A percentile compares a stretch with the other conserved stretches of the same genome.
Conservation (phyloP, 2,888 invertebrate genomes). For the Creontiades dilutus region DNA sequence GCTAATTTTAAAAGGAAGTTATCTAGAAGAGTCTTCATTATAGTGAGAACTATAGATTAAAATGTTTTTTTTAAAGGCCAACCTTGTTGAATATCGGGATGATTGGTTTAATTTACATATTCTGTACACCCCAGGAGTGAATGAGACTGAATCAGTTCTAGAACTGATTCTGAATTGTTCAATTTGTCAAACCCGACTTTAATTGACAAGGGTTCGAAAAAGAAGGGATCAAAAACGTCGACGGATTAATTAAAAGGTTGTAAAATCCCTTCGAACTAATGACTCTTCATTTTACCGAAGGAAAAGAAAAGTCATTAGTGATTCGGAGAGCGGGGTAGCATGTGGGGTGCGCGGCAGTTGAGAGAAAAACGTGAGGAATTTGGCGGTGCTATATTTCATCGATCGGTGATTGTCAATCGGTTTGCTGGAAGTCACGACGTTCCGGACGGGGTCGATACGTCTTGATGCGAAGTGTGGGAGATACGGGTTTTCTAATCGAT, state of each 20-base stretch:
- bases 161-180: not conserved
- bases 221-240: not conserved
- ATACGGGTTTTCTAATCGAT: constrained; percentile 4
- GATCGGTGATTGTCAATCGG: constrained; percentile 5
- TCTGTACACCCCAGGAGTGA: too few species aligned
- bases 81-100: too few species aligned
- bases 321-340: not conserved
- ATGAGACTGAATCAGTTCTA: too few species aligned
- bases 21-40: too few species aligned
- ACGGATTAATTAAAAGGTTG: constrained; percentile 7
- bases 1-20: too few species aligned
- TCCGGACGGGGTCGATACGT: not conserved
- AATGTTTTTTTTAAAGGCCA: too few species aligned
- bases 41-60: too few species aligned
- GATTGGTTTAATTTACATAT: too few species aligned
- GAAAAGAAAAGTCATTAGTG: constrained; percentile 27
- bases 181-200: constrained; percentile 25
- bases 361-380: constrained; percentile 17
- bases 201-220: constrained; percentile 5
- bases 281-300: constrained; percentile 1
- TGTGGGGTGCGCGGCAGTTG: not conserved
- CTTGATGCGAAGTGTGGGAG: constrained; percentile 12
- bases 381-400: constrained; percentile 1
- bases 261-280: constrained; percentile 25
- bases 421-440: not conserved